Base-by-base conservation (phyloP, 2,797 vertebrate species). In the Danio tinwini region DNA sequence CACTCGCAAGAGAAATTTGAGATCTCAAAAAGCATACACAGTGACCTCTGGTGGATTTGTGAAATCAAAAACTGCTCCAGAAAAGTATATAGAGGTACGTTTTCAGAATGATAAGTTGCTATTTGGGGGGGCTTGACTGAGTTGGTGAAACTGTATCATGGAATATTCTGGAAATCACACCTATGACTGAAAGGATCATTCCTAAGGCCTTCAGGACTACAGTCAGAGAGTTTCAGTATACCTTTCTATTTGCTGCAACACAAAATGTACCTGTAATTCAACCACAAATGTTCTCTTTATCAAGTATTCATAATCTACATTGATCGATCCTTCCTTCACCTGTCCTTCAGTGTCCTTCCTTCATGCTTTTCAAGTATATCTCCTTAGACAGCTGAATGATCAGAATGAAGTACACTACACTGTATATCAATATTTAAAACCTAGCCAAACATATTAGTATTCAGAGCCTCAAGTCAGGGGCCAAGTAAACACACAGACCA, bases 371-470 rank as follows among this genome's bases (percentile, higher is more conserved):
- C 47, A 55, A 59, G 17, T 56, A 42, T 59, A 59, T 61, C 62
- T 39, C 17, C 59, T 37, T 47, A 44, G 68, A 50, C 10, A 55
- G 17, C 11, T 65, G 53, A 52, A 17, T 29, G 42, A 50, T 63
- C 21, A 17, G 59, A 8, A 61, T 21, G 4, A 74, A 72, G 29
- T 76, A 52, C 12, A 37, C 47, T 49, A 58, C 16, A 80, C 53
- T 47, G 16, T 78, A 29, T 61, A 84, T 74, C 78, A 81, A 81
- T 85, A 76, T 82, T 82, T 83, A 77, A 84, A 76, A 55, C 42
- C 29, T 50, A 44, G 37, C 29, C 40, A 55, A 59, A 47, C 50
- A 52, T 62, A 82, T 82, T 70, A 84, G 58, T 77, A 82, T 81
- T 74, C 17, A n/a, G 19, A 76, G 58, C 79, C 77, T 75, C 64